Evolutionary conservation across 2,888 invertebrate species (phyloP), one percentile per base, ranked within the genome.

Genomic region (Euphydryas editha): DNA sequence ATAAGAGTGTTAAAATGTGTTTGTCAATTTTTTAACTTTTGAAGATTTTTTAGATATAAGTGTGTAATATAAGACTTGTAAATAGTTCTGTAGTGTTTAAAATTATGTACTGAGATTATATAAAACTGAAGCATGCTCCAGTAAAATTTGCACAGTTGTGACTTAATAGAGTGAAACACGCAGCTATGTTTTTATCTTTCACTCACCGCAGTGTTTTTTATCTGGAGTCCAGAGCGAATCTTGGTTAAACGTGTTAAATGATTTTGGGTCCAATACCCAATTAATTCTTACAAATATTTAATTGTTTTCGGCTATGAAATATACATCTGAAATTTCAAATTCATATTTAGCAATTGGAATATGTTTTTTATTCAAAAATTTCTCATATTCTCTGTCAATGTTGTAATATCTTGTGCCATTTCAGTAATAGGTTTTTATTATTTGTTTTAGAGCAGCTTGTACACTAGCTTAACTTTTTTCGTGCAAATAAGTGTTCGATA

Each of bases 1-100:
- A 82, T 91, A 92, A 91, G 92, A 82, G 89, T 89, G 88, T 89
- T 90, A 84, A 68, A 78, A 88, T 89, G 90, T 91, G 90, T 92
- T 90, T 91, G 88, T 91, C 89, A 83, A 85, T 87, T 91, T 90
- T 86, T 87, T 84, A 85, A 88, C 85, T 84, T 87, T 89, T 88
- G 85, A 87, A 87, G 85, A 82, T 86, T 76, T 76, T 78, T 77
- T 83, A 80, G 79, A 44, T 63, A 46, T 69, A 68, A 71, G 66
- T 66, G 47, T 84, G 81, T 83, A 82, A 75, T 72, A 80, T 87
- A 85, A 82, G 81, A 76, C 80, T 69, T 88, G 87, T 90, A 88
- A 78, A 88, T 88, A 88, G 73, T 75, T 76, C 73, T 76, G 74
- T 88, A 86, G 81, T 68, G 76, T 76, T 75, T 82, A 79, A 81